These are phyloP conservation scores for Coptotermes formosanus DNA, from an alignment of 1,140 invertebrate species.

Conservation along the genomic window DNA sequence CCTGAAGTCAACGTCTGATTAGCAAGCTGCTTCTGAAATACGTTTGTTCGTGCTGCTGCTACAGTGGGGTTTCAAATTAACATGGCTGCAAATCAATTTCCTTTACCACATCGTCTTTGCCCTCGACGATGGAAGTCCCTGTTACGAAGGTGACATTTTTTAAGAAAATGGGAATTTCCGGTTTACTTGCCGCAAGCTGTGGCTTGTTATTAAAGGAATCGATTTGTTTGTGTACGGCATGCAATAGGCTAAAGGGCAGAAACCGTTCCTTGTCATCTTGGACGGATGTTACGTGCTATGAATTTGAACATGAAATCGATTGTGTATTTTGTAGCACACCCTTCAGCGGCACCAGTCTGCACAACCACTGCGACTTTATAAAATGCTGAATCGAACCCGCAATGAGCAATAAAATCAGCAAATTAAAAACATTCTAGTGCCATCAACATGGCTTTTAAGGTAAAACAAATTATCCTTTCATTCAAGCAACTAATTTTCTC, in stretches of 20 bases:
- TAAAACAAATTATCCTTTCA: no score
- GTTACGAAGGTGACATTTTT: background rate
- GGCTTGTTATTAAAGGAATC: background rate
- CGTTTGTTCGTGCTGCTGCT: background rate
- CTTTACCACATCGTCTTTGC: background rate
- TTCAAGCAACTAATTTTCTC: no score
- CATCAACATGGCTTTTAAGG: no score
- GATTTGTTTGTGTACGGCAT: background rate
- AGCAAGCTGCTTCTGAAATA: background rate
- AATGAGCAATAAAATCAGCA: no score
- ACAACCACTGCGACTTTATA: no score
- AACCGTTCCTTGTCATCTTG: background rate
- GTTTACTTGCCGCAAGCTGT: background rate
- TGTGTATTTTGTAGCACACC: no score
- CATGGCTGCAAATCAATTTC: background rate
- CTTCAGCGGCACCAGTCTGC: no score
- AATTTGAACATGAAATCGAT: no score
- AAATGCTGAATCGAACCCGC: no score
- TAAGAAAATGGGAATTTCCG: background rate
- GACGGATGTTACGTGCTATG: no score
- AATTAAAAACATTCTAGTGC: no score
- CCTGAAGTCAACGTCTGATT: no score
- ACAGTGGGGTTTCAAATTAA: conserved; percentile 16
- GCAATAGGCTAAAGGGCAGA: background rate
- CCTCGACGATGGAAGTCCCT: background rate